Conservation (phyloP, 2,888 invertebrate species). For the Xestobium rufovillosum region DNA sequence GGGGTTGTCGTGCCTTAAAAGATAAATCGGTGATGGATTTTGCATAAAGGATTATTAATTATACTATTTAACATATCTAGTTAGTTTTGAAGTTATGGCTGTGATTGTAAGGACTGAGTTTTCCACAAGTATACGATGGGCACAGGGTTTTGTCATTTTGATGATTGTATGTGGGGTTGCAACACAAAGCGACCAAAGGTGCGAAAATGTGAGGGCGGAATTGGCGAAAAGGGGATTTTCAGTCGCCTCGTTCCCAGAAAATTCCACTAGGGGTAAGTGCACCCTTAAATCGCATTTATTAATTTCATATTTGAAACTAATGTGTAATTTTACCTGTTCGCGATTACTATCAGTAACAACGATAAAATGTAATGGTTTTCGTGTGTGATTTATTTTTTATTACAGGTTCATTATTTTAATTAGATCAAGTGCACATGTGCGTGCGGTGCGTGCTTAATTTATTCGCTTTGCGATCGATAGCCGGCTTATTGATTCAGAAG, state of each 20-base stretch:
- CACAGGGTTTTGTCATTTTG: constrained; percentile 31
- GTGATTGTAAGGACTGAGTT: constrained; percentile 30
- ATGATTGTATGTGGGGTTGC: constrained; percentile 23
- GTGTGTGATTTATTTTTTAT: no score
- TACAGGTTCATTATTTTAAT: no score
- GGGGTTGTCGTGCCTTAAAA: constrained; percentile 33
- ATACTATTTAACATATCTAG: constrained; percentile 18
- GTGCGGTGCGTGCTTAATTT: no score
- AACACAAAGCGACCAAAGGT: constrained; percentile 30
- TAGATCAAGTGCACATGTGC: no score
- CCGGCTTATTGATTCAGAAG: no score
- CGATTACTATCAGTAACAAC: no score
- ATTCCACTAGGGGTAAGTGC: constrained; percentile 48
- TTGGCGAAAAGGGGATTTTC: constrained; percentile 49
- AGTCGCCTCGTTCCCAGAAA: constrained; percentile 45
- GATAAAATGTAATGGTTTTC: no score
- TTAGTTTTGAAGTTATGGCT: constrained; percentile 27
- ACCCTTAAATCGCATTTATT: constrained; percentile 1
- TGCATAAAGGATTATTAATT: constrained; percentile 19
- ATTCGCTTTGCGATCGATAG: no score
- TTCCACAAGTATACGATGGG: constrained; percentile 24
- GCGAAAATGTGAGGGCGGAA: constrained; percentile 47
- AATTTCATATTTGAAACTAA: constrained; percentile 2
- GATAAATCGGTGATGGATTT: constrained; percentile 26
- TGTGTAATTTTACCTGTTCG: no score